Evolutionary conservation across 2,113 vertebrate species (phyloP), one percentile per base, ranked within the genome.

Genomic region (Erythrocebus patas): DNA sequence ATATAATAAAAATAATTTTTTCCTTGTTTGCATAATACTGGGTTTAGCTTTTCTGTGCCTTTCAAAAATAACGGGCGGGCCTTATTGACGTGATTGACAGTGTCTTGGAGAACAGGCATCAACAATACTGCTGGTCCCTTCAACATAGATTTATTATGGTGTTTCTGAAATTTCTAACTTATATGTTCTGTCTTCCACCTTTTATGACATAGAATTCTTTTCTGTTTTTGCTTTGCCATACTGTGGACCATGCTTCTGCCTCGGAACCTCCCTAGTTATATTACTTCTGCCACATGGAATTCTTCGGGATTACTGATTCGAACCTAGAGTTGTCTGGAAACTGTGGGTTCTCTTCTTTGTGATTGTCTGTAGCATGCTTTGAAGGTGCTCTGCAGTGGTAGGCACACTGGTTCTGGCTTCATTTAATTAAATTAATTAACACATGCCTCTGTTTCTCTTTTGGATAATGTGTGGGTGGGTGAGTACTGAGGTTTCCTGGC

Each of bases 401-500:
- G 32, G 10, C 5, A 32, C 38, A 8, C 75, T 35, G 30, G 13
- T 52, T 61, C 68, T 91, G 81, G 61, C 55, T 57, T 78, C 70
- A 4, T 82, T 86, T 92, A 40, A 50, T 70, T 70, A 85, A 89
- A 91, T 96, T 18, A 95, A 32, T 50, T 50, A 89, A 64, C 80
- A 78, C 52, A 48, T 95, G 86, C 73, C 27, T 38, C 6, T 85
- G 0, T 43, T 86, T 89, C 45, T 89, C 82, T 78, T 40, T 81
- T 89, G 89, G 43, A 64, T 91, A 43, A 78, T 61, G 40, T 87
- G 48, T 70, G 55, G 66, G 18, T 64, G 68, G 81, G 35, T 75
- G 38, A 79, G 79, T 45, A 18, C 66, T 68, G 68, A 92, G 82
- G 85, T 91, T 97, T 95, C 91, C 86, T 83, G 82, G 76, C 94